Evolutionary conservation across 2,888 invertebrate species (phyloP).

Genomic region (Adineta ricciae): DNA sequence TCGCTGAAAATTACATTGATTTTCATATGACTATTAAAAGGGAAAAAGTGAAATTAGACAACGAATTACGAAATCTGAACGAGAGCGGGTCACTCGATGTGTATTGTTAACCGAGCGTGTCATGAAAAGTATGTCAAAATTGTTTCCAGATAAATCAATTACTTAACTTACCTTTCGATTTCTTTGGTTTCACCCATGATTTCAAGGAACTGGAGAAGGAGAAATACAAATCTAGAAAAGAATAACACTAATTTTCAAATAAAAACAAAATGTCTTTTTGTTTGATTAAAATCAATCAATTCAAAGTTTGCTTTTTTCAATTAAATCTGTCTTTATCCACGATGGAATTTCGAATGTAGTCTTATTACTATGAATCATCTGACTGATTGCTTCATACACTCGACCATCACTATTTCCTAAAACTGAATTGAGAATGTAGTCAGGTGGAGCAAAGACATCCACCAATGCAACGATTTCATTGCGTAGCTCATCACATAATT

Average conservation of each 20-base stretch:
- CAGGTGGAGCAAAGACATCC: constrained; percentile 77
- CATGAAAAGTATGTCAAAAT: too few relatives aligned
- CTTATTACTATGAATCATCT: not conserved
- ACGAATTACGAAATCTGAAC: too few relatives aligned
- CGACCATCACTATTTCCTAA: constrained; percentile 71
- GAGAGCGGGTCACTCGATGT: too few relatives aligned
- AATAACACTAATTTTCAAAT: too few relatives aligned
- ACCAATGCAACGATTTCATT: constrained; percentile 66
- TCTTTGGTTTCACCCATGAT: constrained; percentile 3
- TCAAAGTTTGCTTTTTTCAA: not conserved
- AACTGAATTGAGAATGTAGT: constrained; percentile 75
- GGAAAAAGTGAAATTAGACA: too few relatives aligned
- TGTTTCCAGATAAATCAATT: too few relatives aligned
- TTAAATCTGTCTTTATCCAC: not conserved
- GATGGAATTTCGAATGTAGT: not conserved
- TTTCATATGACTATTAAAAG: too few relatives aligned
- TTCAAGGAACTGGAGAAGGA: too few relatives aligned
- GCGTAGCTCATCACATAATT: constrained; percentile 63
- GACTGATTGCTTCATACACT: not conserved
- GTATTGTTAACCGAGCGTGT: too few relatives aligned
- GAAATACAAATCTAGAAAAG: not conserved
- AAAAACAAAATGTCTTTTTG: not conserved
- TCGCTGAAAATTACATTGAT: too few relatives aligned
- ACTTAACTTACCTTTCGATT: not conserved
- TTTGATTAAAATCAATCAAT: not conserved